Conservation (phyloP, 2,113 vertebrate species). For the Channa argus region DNA sequence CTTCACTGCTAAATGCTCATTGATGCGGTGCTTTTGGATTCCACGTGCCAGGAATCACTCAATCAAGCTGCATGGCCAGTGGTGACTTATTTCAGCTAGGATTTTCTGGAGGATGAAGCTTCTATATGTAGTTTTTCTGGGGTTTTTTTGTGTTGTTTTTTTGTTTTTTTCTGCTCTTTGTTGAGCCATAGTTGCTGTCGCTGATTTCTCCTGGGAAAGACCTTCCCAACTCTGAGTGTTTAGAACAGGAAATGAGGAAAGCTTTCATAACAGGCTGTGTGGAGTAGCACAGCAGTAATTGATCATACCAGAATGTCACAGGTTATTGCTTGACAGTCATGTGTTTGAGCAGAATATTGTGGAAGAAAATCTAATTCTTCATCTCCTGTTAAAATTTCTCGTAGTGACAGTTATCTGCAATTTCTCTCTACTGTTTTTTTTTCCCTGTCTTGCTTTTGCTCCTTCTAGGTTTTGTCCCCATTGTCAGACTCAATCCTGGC, state of each 20-base stretch:
- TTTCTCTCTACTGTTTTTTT: not conserved
- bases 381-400: not conserved
- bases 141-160: too few species aligned
- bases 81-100: constrained; percentile 8
- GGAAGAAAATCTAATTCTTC: not conserved
- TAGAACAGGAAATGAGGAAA: constrained; percentile 58
- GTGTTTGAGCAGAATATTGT: constrained; percentile 12
- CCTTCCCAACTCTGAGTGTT: constrained; percentile 14
- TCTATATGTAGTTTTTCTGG: not conserved
- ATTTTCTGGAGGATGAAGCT: constrained; percentile 37
- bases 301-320: constrained; percentile 29
- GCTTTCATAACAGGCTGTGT: constrained; percentile 35
- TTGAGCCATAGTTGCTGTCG: constrained; percentile 13
- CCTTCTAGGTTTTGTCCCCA: constrained; percentile 90
- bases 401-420: not conserved
- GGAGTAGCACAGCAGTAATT: constrained; percentile 23
- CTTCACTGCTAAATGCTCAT: constrained; percentile 29
- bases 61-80: constrained; percentile 38
- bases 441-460: not conserved
- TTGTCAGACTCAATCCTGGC: constrained; percentile 97
- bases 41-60: constrained; percentile 30
- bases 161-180: not conserved
- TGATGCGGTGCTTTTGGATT: constrained; percentile 42
- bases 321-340: constrained; percentile 10
- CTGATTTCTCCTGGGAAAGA: constrained; percentile 61